Evolutionary conservation across 2,797 vertebrate species (phyloP), one percentile per base, ranked within the genome.

Genomic region (Cryptoblepharus egeriae): DNA sequence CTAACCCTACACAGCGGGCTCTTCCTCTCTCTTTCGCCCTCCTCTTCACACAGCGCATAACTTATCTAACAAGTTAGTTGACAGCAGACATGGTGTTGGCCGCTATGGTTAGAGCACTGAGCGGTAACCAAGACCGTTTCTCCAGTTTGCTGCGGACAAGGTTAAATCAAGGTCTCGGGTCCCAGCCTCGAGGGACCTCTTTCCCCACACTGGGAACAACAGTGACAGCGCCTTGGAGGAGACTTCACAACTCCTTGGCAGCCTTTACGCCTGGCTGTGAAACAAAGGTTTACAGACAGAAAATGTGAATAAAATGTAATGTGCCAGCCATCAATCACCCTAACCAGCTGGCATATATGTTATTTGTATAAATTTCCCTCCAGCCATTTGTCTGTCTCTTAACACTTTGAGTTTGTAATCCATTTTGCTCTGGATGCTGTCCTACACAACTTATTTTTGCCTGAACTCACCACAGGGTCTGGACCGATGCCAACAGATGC

Each of bases 351-450:
- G 63, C 61, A 28, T 68, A 68, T 42, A 32, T 75, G 75, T 39
- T 32, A 81, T 81, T 75, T 64, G 70, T 65, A 30, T 75, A 32
- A 72, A 68, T 60, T 81, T 68, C 63, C 49, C 72, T 68, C 42
- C 13, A 81, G 89, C 86, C 85, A 70, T 82, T 90, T 85, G 88
- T 86, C 87, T 75, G 83, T 52, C 60, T 87, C 67, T 87, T 90
- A 85, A 77, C 74, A 75, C 63, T 57, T 58, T 37, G 26, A 42
- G 30, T 22, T 30, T 67, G 30, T 75, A 74, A 64, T 72, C 35
- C 24, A 71, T 37, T 49, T 16, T 32, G 18, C 42, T 18, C 35
- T 22, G 42, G 30, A 11, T 26, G 4, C 30, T 24, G 60, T 30
- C 60, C 75, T 28, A 22, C 24, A 2, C 30, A 49, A 15, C 4